Evolutionary conservation across 2,797 vertebrate species (phyloP), one percentile per base, ranked within the genome.

Genomic region (Pteropus rufus): DNA sequence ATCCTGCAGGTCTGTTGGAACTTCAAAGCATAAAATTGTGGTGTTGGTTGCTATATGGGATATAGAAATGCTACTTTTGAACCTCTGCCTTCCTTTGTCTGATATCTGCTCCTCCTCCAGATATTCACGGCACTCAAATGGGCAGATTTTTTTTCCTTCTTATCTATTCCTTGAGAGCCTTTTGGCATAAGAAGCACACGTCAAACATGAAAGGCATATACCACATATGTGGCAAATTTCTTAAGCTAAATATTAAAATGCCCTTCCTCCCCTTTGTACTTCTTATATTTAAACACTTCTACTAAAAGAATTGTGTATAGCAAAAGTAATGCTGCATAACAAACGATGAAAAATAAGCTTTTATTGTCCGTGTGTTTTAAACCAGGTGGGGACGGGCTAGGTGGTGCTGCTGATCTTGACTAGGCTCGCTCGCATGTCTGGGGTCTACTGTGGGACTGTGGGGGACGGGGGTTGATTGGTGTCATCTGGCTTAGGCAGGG

Each of bases 81-180:
- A 60, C 6, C 14, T 65, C 5, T 5, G 11, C 7, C 36, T 44
- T 70, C 23, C 44, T 83, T 81, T 46, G 60, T 77, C 49, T 96
- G 36, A 16, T 93, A 41, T 75, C 44, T 92, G 64, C 54, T 94
- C 18, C 31, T 96, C n/a, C 65, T 97, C 54, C 85, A 88, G 80
- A 72, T 91, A 72, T 58, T 72, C 89, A 54, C 79, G 77, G 67
- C 9, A 62, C 18, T 70, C 41, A 31, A 10, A 64, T 19, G 62
- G 75, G 46, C 44, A 89, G 36, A n/a, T 29, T 7, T 52, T 79
- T 49, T 7, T 19, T 62, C n/a, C 64, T 73, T 85, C 10, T 93
- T 41, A 73, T 73, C 69, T 92, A 70, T 87, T 89, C 31, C 23
- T 77, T 65, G 52, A 91, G 75, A 75, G 41, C 5, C 29, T 24